These are phyloP conservation scores for Argyrosomus japonicus DNA, from an alignment of 2,113 vertebrate genomes.

Conservation along the genomic window DNA sequence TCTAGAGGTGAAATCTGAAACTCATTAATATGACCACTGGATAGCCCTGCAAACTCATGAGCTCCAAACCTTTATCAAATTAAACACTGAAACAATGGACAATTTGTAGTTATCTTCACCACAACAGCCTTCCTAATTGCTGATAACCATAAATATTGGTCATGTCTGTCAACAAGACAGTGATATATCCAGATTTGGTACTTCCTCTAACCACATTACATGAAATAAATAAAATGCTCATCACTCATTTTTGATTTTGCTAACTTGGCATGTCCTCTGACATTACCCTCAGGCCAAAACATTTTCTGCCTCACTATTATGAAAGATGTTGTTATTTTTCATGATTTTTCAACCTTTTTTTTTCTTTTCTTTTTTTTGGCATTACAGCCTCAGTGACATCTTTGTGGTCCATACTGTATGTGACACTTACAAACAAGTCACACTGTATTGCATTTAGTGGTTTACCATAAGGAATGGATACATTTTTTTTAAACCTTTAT, in stretches of 20 bases:
- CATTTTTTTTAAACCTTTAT: too few relatives aligned
- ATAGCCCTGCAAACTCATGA: not conserved
- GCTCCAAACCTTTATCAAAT: not conserved
- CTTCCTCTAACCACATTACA: not conserved
- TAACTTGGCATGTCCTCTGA: not conserved
- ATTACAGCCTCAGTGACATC: not conserved
- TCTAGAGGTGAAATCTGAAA: not conserved
- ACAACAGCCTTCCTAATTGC: too few relatives aligned
- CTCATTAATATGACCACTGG: not conserved
- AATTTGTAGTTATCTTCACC: not conserved
- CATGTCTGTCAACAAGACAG: not conserved
- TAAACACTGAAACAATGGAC: not conserved
- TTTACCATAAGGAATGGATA: not conserved
- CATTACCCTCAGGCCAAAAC: not conserved
- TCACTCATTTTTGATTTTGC: not conserved
- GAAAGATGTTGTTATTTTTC: not conserved
- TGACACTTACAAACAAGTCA: not conserved
- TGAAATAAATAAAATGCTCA: not conserved
- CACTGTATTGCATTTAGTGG: not conserved
- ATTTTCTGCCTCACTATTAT: not conserved
- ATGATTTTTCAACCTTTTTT: not conserved
- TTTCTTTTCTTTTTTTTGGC: not conserved
- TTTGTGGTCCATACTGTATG: not conserved
- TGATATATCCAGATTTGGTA: not conserved
- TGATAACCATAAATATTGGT: not conserved